Evolutionary conservation across 30 jellyfish, hydroid and myxozoan species (phyloP).

Genomic region (Aurelia sp.): DNA sequence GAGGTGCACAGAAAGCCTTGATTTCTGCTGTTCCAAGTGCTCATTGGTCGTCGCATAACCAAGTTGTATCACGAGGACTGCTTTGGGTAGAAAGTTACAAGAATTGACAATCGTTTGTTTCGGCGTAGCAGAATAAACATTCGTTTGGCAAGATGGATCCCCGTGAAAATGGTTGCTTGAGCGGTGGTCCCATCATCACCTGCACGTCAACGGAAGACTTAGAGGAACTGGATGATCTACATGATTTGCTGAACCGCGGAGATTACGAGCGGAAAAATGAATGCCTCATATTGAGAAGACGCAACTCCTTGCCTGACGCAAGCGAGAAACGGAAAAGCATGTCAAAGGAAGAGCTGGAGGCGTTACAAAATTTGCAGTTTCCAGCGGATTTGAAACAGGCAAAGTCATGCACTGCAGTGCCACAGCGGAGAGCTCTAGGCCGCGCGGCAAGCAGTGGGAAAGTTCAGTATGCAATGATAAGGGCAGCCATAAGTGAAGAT

Average conservation of each 20-base stretch:
- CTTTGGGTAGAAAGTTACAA: no score
- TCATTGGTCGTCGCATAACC: no score
- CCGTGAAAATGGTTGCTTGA: no score
- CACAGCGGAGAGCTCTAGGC: conserved; percentile 24
- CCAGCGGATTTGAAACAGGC: neutral
- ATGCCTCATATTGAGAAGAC: conserved; percentile 8
- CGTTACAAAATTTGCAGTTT: neutral
- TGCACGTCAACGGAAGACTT: neutral
- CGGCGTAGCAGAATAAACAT: no score
- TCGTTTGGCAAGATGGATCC: no score
- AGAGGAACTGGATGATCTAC: neutral
- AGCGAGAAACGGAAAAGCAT: conserved; percentile 22
- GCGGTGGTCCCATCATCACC: no score
- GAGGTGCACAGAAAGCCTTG: no score
- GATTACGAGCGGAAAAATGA: neutral
- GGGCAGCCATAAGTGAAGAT: conserved; percentile 72
- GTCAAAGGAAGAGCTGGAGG: conserved; percentile 1
- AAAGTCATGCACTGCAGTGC: neutral
- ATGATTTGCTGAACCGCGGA: neutral
- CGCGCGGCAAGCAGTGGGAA: conserved; percentile 47
- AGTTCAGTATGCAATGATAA: conserved; percentile 48
- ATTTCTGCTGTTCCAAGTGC: no score
- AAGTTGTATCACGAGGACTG: no score
- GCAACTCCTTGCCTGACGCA: conserved; percentile 39
- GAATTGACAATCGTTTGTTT: no score